Percentiles rank a stretch among this genome's conserved stretches.
phyloP scores from a whole-genome alignment of 1,140 invertebrate genomes.

The Macrobrachium rosenbergii region DNA sequence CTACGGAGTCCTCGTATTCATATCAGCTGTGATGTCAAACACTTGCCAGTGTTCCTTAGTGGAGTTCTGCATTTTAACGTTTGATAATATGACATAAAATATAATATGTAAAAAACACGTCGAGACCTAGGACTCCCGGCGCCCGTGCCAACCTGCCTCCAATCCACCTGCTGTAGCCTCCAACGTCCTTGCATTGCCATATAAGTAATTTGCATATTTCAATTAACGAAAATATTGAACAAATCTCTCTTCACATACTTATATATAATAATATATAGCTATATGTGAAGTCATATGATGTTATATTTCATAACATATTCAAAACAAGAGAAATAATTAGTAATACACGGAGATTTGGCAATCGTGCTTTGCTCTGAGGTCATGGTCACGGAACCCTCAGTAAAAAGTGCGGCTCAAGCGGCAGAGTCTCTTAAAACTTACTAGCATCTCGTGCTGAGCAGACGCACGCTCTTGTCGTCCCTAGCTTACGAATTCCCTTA shows the following conservation, averaged over 20 bases:
- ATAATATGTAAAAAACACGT: too few relatives aligned
- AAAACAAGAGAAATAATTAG: background rate
- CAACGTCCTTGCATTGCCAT: constrained; percentile 61
- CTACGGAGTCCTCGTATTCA: too few relatives aligned
- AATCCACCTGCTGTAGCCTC: constrained; percentile 60
- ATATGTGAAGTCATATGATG: background rate
- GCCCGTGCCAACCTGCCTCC: constrained; percentile 42
- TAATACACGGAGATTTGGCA: constrained; percentile 34
- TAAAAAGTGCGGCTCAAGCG: constrained; percentile 53
- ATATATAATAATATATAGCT: background rate
- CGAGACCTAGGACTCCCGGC: constrained; percentile 4
- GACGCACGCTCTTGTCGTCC: background rate
- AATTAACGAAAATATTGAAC: background rate
- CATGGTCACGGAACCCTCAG: constrained; percentile 57
- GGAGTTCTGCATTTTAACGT: too few relatives aligned
- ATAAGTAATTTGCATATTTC: constrained; percentile 46
- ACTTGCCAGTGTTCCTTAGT: too few relatives aligned
- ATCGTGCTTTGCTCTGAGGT: constrained; percentile 44
- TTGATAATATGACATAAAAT: too few relatives aligned
- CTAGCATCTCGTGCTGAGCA: constrained; percentile 44
- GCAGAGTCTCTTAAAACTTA: constrained; percentile 63
- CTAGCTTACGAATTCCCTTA: background rate
- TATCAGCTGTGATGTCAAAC: too few relatives aligned
- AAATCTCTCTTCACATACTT: background rate
- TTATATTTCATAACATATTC: background rate